These are phyloP conservation scores for Paratrypauchen microcephalus DNA, from an alignment of 2,797 vertebrate genomes.

Conservation along the genomic window DNA sequence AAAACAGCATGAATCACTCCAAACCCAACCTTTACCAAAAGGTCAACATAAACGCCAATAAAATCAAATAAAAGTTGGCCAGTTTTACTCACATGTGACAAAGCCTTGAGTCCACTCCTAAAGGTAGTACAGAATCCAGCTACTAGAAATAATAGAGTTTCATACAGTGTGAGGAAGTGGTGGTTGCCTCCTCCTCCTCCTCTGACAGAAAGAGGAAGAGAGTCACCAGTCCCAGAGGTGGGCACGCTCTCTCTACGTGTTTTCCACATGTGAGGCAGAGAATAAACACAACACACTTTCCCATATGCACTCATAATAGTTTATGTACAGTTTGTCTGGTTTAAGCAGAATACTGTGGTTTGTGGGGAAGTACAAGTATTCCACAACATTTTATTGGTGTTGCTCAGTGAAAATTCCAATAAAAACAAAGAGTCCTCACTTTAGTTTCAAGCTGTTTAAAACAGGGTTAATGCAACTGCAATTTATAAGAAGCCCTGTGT, in stretches of 20 bases:
- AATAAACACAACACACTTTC: conserved; percentile 13
- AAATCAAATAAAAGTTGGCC: not conserved
- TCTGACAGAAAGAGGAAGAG: conserved; percentile 41
- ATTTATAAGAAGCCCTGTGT: too few species aligned
- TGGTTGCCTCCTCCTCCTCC: conserved; percentile 23
- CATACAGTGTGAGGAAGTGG: conserved; percentile 62
- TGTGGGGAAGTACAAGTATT: conserved; percentile 16
- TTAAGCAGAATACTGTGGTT: conserved; percentile 18
- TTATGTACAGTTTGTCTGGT: conserved; percentile 9
- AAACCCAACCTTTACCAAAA: conserved; percentile 12
- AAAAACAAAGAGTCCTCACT: too few species aligned
- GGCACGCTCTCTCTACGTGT: conserved; percentile 45
- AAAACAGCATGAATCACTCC: conserved; percentile 6
- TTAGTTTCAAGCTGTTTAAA: too few species aligned
- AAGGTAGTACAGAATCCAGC: conserved; percentile 12
- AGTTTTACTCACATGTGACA: conserved; percentile 9
- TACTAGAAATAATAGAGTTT: conserved; percentile 14
- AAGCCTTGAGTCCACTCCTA: not conserved
- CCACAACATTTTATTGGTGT: not conserved
- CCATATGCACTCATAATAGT: conserved; percentile 6
- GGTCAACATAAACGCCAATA: not conserved
- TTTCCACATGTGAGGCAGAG: conserved; percentile 36
- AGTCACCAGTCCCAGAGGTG: conserved; percentile 23
- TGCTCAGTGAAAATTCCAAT: not conserved
- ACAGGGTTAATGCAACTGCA: too few species aligned